Conservation (phyloP, 2,888 invertebrate species). For the Oligia latruncula region DNA sequence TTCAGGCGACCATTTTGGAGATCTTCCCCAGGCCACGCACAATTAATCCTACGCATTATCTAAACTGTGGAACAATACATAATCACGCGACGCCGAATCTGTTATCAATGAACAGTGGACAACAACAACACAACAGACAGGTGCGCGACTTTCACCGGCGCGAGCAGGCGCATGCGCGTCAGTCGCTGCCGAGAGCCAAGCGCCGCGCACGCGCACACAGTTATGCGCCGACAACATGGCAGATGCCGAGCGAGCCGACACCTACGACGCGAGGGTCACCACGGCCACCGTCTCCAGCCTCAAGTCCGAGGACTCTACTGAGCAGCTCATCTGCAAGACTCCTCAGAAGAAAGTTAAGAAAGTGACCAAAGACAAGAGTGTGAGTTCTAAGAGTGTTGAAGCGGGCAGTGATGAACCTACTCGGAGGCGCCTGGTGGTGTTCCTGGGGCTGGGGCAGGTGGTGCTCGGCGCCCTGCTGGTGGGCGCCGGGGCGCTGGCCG, state of each 20-base stretch:
- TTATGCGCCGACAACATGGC: conserved; percentile 70
- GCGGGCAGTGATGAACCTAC: conserved; percentile 78
- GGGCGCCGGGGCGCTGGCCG: conserved; percentile 91
- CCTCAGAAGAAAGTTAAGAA: conserved; percentile 81
- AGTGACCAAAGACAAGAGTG: conserved; percentile 79
- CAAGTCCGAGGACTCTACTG: conserved; percentile 89
- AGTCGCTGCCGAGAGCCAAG: conserved; percentile 65
- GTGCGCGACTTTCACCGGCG: conserved; percentile 68
- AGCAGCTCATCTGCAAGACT: conserved; percentile 90
- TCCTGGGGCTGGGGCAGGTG: conserved; percentile 91
- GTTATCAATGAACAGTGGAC: conserved; percentile 63
- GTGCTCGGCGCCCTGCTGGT: conserved; percentile 91
- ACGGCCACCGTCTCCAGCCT: conserved; percentile 87
- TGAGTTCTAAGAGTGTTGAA: conserved; percentile 84
- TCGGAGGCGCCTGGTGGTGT: conserved; percentile 84
- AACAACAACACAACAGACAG: conserved; percentile 65
- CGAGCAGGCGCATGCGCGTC: conserved; percentile 51
- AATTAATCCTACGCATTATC: neutral
- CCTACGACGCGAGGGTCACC: conserved; percentile 69
- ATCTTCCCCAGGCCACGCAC: neutral
- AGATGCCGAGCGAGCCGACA: conserved; percentile 69
- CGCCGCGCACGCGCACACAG: conserved; percentile 62
- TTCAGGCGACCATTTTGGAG: neutral
- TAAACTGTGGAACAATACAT: conserved; percentile 45
- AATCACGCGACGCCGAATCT: conserved; percentile 45